A percentile compares a stretch with the other conserved stretches of the same genome.
Conservation (phyloP, 2,888 invertebrate genomes). For the Trachelus tabidus region DNA sequence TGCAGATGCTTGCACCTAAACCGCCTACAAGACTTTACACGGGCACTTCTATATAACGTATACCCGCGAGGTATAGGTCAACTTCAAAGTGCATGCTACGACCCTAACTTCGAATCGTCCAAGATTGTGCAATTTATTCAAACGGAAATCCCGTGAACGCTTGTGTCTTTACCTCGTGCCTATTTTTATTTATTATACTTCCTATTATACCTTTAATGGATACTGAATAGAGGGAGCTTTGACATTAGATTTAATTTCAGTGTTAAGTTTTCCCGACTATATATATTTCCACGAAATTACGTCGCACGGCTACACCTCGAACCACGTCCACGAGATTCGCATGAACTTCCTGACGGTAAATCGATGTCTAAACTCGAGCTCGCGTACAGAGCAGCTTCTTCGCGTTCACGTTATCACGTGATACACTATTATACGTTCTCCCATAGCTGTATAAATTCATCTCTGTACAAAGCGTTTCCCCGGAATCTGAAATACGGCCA, state of each 20-base stretch:
- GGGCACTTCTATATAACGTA: neutral
- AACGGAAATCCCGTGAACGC: neutral
- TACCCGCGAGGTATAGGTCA: neutral
- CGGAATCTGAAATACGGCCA: neutral
- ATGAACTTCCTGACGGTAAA: constrained; percentile 49
- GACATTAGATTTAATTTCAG: neutral
- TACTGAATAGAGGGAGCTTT: neutral
- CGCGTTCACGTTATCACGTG: neutral
- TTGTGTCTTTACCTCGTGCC: neutral
- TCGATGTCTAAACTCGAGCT: constrained; percentile 48
- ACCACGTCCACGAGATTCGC: constrained; percentile 30
- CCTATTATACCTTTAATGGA: neutral
- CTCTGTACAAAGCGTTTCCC: neutral
- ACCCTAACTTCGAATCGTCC: neutral
- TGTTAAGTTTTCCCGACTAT: neutral
- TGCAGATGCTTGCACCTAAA: neutral
- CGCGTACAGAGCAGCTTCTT: constrained; percentile 20
- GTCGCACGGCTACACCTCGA: constrained; percentile 28
- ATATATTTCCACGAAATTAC: neutral
- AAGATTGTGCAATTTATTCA: neutral
- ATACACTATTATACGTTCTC: neutral
- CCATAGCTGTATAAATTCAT: neutral
- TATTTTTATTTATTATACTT: neutral
- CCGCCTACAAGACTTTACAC: neutral
- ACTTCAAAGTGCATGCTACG: neutral